These are phyloP conservation scores for Guaruba guarouba DNA, from an alignment of 2,113 vertebrate species.

Conservation along the genomic window DNA sequence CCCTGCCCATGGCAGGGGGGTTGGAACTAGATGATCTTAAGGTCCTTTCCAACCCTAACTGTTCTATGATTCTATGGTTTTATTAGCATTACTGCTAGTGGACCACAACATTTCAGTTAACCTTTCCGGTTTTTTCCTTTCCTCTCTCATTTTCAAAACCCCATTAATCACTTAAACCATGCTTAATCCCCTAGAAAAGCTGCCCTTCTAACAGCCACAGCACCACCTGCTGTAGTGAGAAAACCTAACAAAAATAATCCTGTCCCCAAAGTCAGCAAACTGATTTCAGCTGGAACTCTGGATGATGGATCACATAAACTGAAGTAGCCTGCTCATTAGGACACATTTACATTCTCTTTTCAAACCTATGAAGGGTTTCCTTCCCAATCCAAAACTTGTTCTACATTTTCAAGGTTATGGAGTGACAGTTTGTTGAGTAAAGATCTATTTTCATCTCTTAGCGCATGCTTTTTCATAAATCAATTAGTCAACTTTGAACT, in stretches of 20 bases:
- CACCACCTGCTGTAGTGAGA: background rate
- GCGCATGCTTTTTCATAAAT: conserved; percentile 9
- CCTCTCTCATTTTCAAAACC: background rate
- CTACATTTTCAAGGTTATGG: conserved; percentile 22
- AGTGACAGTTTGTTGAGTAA: background rate
- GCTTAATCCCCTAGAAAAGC: background rate
- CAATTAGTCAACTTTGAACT: background rate
- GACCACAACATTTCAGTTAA: background rate
- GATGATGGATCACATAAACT: background rate
- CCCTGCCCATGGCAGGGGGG: too few relatives aligned
- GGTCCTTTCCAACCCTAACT: too few relatives aligned
- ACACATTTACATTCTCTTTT: background rate
- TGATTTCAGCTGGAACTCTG: background rate
- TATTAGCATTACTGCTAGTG: background rate
- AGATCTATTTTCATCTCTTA: background rate
- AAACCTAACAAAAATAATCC: background rate
- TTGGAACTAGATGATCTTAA: too few relatives aligned
- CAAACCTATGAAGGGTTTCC: background rate
- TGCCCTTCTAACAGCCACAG: background rate
- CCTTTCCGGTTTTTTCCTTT: background rate
- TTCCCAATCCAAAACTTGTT: background rate
- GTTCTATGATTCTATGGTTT: background rate
- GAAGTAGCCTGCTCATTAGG: background rate
- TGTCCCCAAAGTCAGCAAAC: background rate
- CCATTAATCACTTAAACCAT: background rate